Evolutionary conservation across 2,797 vertebrate species (phyloP).

Genomic region (Gobionotothen gibberifrons): DNA sequence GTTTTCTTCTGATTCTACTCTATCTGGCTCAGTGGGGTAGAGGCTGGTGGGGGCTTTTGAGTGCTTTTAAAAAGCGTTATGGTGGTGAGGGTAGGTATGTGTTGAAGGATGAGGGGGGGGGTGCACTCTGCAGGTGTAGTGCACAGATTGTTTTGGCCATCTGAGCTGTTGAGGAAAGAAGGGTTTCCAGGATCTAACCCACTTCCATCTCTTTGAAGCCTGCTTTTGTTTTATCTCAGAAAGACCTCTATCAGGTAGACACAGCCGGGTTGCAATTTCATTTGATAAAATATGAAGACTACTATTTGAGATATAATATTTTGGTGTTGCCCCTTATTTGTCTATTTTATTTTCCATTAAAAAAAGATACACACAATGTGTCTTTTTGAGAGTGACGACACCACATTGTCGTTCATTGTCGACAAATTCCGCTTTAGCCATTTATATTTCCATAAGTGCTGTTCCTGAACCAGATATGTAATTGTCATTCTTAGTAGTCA

Average conservation of each 20-base stretch:
- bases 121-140: constrained; percentile 62
- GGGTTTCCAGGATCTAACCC: constrained; percentile 49
- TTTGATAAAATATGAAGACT: constrained; percentile 46
- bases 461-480: not conserved
- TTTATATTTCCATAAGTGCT: not conserved
- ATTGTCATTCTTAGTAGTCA: constrained; percentile 14
- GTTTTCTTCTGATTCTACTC: constrained; percentile 65
- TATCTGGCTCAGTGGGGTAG: constrained; percentile 61
- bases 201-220: constrained; percentile 60
- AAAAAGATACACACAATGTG: not conserved
- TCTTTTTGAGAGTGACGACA: constrained; percentile 2
- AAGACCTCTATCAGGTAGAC: constrained; percentile 47
- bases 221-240: constrained; percentile 13
- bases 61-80: constrained; percentile 61
- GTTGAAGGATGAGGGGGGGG: not conserved
- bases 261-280: constrained; percentile 45
- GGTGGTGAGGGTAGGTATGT: constrained; percentile 21
- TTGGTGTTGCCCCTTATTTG: constrained; percentile 10
- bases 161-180: constrained; percentile 50
- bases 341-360: not conserved
- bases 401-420: constrained; percentile 12
- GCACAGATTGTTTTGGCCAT: constrained; percentile 62
- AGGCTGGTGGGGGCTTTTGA: constrained; percentile 49
- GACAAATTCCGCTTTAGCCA: constrained; percentile 2
- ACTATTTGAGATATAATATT: constrained; percentile 13